Conservation (phyloP, 2,113 vertebrate species). For the Theristicus caerulescens region DNA sequence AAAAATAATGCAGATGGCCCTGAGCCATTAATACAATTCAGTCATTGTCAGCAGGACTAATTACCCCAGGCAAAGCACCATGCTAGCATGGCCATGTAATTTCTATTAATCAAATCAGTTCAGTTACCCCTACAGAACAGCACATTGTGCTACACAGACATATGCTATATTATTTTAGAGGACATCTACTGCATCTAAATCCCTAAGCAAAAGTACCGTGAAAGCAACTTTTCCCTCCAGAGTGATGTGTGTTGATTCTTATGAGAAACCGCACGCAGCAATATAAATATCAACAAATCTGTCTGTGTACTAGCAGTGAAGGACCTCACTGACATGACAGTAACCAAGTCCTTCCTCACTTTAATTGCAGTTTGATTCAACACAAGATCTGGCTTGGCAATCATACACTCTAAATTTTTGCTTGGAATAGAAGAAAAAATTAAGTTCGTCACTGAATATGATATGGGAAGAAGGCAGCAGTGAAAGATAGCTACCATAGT, state of each 20-base stretch:
- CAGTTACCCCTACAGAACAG: not conserved
- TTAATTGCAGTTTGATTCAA: not conserved
- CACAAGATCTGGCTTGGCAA: not conserved
- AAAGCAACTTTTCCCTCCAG: not conserved
- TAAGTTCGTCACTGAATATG: not conserved
- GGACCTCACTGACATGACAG: not conserved
- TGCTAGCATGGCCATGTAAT: not conserved
- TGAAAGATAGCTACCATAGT: not conserved
- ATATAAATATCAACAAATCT: not conserved
- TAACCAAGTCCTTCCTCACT: not conserved
- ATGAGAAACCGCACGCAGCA: not conserved
- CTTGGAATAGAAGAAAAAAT: not conserved
- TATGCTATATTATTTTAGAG: not conserved
- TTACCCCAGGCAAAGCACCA: slow-evolving; percentile 4
- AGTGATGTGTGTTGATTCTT: not conserved
- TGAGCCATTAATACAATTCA: not conserved
- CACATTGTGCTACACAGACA: not conserved
- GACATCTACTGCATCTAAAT: not conserved
- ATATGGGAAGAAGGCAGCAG: not conserved
- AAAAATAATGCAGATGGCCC: not conserved
- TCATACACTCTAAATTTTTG: not conserved
- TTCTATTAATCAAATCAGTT: slow-evolving; percentile 32
- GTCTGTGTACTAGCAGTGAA: not conserved
- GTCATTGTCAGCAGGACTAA: slow-evolving; percentile 33
- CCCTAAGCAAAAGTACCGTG: not conserved